A percentile compares a stretch with the other conserved stretches of the same genome.
phyloP scores from a whole-genome alignment of 2,797 vertebrate genomes.

The Gambusia yucatana region DNA sequence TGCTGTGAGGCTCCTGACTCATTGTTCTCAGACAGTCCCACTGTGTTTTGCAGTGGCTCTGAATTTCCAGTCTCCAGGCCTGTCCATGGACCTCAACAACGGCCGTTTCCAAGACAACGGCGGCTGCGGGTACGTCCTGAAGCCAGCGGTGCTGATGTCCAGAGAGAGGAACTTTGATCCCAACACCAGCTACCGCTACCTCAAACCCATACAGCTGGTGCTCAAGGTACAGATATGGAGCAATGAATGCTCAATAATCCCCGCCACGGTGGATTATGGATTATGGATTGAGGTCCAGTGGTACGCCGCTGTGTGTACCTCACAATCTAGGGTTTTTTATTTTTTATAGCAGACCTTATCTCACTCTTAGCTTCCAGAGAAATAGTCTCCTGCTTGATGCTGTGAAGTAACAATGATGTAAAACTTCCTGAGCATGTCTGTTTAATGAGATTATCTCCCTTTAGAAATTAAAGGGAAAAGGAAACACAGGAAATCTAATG shows the following conservation, averaged over 20 bases:
- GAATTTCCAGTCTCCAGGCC: conserved; percentile 87
- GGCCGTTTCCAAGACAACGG: conserved; percentile 92
- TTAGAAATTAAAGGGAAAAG: conserved; percentile 39
- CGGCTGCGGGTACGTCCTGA: conserved; percentile 87
- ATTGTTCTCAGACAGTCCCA: conserved; percentile 23
- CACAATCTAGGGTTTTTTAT: conserved; percentile 33
- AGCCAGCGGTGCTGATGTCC: conserved; percentile 82
- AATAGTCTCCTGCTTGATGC: conserved; percentile 43
- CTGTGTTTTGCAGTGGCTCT: conserved; percentile 85
- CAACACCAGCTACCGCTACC: conserved; percentile 30
- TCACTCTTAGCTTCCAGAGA: conserved; percentile 40
- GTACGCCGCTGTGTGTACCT: conserved; percentile 23
- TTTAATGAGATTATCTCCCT: conserved; percentile 66
- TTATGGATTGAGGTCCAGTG: conserved; percentile 42
- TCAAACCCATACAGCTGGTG: conserved; percentile 74
- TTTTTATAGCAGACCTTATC: conserved; percentile 44
- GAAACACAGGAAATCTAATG: conserved; percentile 41
- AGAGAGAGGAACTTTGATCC: conserved; percentile 74
- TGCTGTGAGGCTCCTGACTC: conserved; percentile 12
- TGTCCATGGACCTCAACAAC: conserved; percentile 87
- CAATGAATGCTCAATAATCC: conserved; percentile 24
- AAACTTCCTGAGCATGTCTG: conserved; percentile 56
- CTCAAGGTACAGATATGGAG: conserved; percentile 81
- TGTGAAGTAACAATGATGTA: conserved; percentile 62
- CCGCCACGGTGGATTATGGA: conserved; percentile 31